These are phyloP conservation scores for Tetragnatha versicolor DNA, from an alignment of 1,140 invertebrate genomes.

Conservation along the genomic window DNA sequence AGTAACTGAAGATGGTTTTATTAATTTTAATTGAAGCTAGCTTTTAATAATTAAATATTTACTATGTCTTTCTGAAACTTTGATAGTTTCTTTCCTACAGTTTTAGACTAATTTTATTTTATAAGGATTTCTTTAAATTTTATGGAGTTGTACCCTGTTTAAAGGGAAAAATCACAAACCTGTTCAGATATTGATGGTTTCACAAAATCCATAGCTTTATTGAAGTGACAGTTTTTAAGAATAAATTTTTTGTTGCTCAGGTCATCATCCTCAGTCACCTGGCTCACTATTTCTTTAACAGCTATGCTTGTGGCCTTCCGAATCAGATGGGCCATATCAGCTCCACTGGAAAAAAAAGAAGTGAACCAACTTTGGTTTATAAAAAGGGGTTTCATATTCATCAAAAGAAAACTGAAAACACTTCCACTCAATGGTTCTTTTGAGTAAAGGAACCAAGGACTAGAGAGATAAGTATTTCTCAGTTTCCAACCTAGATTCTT, in stretches of 20 bases:
- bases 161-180: neutral
- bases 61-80: neutral
- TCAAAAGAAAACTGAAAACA: neutral
- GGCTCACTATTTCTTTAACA: conserved; percentile 63
- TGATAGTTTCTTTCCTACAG: neutral
- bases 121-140: neutral
- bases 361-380: no score
- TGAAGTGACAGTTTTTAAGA: conserved; percentile 16
- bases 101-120: neutral
- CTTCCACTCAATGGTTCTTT: no score
- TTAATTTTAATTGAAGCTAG: neutral
- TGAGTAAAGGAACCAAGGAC: no score
- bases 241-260: neutral
- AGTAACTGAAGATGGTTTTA: neutral
- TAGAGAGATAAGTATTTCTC: no score
- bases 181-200: conserved; percentile 26
- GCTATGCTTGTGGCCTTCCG: conserved; percentile 81
- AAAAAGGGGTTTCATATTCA: conserved; percentile 1
- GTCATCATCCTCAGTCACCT: neutral
- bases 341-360: conserved; percentile 71
- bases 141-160: neutral
- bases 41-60: neutral
- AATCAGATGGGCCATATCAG: conserved; percentile 87
- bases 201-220: neutral
- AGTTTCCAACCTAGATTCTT: no score